Conservation (phyloP, 1,140 invertebrate genomes). For the Cepaea nemoralis region DNA sequence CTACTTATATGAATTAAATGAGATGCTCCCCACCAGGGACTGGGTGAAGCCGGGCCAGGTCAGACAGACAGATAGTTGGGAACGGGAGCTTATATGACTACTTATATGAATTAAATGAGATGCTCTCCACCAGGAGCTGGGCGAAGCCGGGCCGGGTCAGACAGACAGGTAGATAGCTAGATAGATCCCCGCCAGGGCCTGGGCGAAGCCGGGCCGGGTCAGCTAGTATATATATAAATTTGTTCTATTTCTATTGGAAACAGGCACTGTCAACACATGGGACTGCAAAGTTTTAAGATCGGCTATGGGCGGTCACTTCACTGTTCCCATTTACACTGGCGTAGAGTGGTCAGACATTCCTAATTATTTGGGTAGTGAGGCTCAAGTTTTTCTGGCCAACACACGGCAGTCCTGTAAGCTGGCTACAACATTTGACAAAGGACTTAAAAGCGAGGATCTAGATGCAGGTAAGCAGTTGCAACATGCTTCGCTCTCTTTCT, state of each 20-base stretch:
- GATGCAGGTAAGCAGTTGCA: not conserved
- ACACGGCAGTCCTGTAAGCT: not conserved
- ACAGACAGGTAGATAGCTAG: too few species aligned
- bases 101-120: too few species aligned
- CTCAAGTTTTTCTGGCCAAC: conserved; percentile 29
- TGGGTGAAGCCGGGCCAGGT: too few species aligned
- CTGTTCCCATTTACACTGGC: conserved; percentile 20
- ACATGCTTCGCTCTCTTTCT: too few species aligned
- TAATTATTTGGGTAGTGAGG: not conserved
- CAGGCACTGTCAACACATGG: conserved; percentile 34
- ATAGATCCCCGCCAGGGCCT: too few species aligned
- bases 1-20: too few species aligned
- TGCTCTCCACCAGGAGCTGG: too few species aligned
- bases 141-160: too few species aligned
- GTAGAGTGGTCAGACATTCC: conserved; percentile 3
- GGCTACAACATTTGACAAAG: not conserved
- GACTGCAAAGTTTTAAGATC: conserved; percentile 35
- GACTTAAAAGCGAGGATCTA: not conserved
- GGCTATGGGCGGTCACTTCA: conserved; percentile 37
- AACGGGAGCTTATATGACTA: too few species aligned
- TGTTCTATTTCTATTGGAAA: not conserved
- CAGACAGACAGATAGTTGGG: too few species aligned
- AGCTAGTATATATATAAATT: not conserved
- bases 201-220: too few species aligned
- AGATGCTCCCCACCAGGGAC: too few species aligned